Evolutionary conservation across 1,140 invertebrate species (phyloP).

Genomic region (Drosophila punjabiensis): DNA sequence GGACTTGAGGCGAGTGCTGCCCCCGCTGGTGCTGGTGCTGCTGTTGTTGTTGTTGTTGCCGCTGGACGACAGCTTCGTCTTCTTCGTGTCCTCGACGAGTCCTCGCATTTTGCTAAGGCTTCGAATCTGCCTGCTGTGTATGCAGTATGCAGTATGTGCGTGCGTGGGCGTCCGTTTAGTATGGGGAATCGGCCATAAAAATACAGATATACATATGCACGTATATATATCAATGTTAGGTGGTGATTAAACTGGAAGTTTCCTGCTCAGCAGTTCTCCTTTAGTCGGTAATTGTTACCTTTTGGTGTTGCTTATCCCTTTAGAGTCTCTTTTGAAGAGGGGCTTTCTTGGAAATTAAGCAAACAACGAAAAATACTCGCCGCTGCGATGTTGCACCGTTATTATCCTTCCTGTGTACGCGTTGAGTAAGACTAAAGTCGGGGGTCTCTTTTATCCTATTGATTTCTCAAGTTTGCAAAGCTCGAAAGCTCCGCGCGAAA

Average conservation of each 20-base stretch:
- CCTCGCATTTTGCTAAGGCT: constrained; percentile 74
- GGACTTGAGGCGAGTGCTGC: constrained; percentile 39
- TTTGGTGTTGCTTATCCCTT: background rate
- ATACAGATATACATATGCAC: constrained; percentile 30
- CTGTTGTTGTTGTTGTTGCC: constrained; percentile 62
- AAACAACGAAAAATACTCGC: constrained; percentile 27
- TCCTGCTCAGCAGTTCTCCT: background rate
- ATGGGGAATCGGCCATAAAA: constrained; percentile 44
- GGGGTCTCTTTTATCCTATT: constrained; percentile 60
- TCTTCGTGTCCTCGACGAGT: constrained; percentile 79
- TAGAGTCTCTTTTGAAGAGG: constrained; percentile 22
- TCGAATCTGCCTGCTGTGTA: constrained; percentile 21
- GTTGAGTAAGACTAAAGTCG: constrained; percentile 70
- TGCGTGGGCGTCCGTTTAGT: constrained; percentile 37
- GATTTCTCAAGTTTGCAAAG: constrained; percentile 64
- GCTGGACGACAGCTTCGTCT: constrained; percentile 60
- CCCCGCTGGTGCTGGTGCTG: constrained; percentile 21
- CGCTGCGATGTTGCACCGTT: constrained; percentile 38
- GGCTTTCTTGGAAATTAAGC: constrained; percentile 17
- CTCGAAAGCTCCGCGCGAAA: constrained; percentile 38
- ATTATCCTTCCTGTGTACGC: constrained; percentile 75
- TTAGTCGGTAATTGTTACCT: constrained; percentile 16
- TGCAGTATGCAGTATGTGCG: constrained; percentile 17
- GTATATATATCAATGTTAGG: constrained; percentile 30
- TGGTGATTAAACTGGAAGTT: constrained; percentile 2